Conservation (phyloP, 1,140 invertebrate species). For the Pseudomyrmex gracilis region DNA sequence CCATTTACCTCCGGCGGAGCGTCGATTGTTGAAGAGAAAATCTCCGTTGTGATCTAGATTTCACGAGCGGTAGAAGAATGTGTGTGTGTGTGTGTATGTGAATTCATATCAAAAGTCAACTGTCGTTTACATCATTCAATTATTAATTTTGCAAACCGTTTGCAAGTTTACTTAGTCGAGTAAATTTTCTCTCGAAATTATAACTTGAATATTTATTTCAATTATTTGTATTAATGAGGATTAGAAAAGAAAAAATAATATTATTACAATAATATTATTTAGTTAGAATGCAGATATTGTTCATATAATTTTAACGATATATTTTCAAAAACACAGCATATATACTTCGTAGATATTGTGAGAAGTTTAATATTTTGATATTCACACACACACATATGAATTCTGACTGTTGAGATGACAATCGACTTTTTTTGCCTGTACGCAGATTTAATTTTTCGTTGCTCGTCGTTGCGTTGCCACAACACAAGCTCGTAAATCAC, state of each 20-base stretch:
- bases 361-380: not conserved
- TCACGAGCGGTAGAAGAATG: slow-evolving; percentile 73
- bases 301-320: no score
- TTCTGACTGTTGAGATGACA: not conserved
- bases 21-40: slow-evolving; percentile 85
- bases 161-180: not conserved
- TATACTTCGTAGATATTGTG: not conserved
- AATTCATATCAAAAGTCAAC: slow-evolving; percentile 25
- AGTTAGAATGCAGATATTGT: not conserved
- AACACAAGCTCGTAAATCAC: slow-evolving; percentile 46
- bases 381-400: no score
- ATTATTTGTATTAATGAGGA: not conserved
- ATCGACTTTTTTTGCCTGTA: not conserved
- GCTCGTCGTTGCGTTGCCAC: slow-evolving; percentile 50
- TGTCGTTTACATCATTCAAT: not conserved
- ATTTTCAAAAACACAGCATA: not conserved
- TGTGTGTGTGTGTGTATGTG: slow-evolving; percentile 43
- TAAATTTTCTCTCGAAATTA: not conserved
- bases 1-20: slow-evolving; percentile 86
- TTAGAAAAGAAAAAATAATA: not conserved
- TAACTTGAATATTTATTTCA: not conserved
- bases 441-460: slow-evolving; percentile 34
- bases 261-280: not conserved
- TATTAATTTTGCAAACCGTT: not conserved
- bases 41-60: slow-evolving; percentile 84